Conservation (phyloP, 2,888 invertebrate species). For the Blastobasis adustella region DNA sequence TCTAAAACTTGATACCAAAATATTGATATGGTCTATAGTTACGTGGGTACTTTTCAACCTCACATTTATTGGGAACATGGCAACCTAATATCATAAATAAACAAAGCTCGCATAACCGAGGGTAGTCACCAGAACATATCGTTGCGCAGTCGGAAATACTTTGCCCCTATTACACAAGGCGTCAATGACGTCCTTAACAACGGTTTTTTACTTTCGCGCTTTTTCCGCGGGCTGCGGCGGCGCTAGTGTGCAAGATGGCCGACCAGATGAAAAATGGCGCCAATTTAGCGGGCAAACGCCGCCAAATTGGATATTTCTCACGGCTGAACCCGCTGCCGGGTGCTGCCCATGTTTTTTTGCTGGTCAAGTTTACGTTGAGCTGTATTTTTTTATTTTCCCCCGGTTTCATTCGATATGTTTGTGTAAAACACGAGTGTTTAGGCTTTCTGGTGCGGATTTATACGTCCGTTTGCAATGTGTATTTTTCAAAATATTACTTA, state of each 20-base stretch:
- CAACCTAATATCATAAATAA: no score
- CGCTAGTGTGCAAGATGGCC: constrained; percentile 49
- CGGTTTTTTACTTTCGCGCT: constrained; percentile 8
- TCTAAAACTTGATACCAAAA: no score
- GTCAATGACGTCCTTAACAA: constrained; percentile 2
- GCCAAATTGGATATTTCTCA: constrained; percentile 71
- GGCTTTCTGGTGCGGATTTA: no score
- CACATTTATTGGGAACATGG: no score
- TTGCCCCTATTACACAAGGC: not conserved
- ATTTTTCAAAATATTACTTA: no score
- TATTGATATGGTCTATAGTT: no score
- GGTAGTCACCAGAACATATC: no score
- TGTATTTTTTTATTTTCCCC: constrained; percentile 5
- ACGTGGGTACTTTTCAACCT: no score
- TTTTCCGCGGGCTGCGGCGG: constrained; percentile 19
- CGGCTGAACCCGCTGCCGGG: constrained; percentile 42
- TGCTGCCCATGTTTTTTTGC: constrained; percentile 39
- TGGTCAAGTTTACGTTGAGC: constrained; percentile 15
- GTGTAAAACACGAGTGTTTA: no score
- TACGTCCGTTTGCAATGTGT: no score
- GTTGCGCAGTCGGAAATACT: no score
- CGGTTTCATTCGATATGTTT: not conserved
- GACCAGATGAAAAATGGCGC: constrained; percentile 63
- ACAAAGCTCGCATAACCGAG: no score
- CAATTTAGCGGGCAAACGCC: constrained; percentile 65